Conservation (phyloP, 2,113 vertebrate species). For the Syrrhaptes paradoxus region DNA sequence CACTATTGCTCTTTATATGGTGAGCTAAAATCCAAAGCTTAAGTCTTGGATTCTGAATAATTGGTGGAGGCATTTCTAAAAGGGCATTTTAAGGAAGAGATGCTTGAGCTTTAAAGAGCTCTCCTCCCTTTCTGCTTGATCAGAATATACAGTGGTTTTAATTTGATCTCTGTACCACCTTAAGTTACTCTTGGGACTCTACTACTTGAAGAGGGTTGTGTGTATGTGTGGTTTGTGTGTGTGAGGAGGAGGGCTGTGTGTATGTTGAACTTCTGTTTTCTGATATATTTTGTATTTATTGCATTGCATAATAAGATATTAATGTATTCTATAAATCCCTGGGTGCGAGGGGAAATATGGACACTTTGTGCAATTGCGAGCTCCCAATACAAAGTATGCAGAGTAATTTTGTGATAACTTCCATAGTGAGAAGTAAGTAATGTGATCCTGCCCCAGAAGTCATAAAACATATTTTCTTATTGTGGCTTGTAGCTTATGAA, state of each 20-base stretch:
- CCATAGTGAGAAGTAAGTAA: neutral
- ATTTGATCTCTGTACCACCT: neutral
- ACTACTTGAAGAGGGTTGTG: neutral
- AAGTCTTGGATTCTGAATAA: neutral
- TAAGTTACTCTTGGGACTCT: neutral
- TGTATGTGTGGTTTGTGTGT: neutral
- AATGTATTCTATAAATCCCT: neutral
- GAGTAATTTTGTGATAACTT: neutral
- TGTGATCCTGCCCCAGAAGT: neutral
- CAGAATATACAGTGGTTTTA: neutral
- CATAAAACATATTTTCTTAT: neutral
- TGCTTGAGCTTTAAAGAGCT: neutral
- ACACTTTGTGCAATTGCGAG: neutral
- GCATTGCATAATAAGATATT: neutral
- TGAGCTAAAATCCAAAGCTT: neutral
- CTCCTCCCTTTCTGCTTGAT: neutral
- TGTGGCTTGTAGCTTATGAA: neutral
- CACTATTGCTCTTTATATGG: neutral
- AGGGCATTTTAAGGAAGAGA: neutral
- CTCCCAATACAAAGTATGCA: neutral
- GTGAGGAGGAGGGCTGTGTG: neutral
- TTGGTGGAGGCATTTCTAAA: neutral
- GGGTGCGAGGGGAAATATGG: neutral
- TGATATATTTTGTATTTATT: neutral
- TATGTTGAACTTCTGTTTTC: neutral